Evolutionary conservation across 2,113 vertebrate genomes (phyloP).

Genomic region (Pomatorhinus ruficollis): DNA sequence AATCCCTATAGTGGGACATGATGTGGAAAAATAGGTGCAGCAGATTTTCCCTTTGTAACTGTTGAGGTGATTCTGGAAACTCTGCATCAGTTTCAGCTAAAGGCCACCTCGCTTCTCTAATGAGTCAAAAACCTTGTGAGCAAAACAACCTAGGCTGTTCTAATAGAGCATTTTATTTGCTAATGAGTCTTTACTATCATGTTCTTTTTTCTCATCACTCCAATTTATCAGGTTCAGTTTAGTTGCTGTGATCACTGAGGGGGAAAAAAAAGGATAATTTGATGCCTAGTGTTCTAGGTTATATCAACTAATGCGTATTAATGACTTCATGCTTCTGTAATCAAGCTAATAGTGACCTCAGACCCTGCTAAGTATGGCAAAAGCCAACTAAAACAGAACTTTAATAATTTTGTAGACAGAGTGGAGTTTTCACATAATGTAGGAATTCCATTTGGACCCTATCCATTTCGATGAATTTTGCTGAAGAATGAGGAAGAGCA

Average conservation of each 20-base stretch:
- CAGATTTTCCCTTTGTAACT: neutral
- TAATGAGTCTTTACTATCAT: neutral
- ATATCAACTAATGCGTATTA: constrained; percentile 10
- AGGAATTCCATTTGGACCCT: neutral
- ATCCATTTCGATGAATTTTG: neutral
- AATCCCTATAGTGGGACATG: neutral
- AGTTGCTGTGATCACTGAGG: constrained; percentile 10
- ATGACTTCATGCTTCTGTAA: constrained; percentile 30
- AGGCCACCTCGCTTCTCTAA: neutral
- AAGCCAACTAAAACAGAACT: neutral
- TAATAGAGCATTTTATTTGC: neutral
- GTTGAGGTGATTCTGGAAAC: neutral
- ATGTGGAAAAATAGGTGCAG: neutral
- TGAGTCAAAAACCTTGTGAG: neutral
- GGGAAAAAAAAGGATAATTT: neutral
- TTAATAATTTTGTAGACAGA: neutral
- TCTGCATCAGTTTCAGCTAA: neutral
- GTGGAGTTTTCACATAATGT: neutral
- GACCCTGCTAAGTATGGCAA: neutral
- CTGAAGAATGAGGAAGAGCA: neutral
- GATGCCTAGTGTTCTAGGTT: neutral
- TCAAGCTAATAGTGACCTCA: constrained; percentile 34
- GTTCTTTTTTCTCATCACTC: neutral
- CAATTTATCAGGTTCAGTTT: neutral
- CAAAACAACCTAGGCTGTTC: neutral